These are phyloP conservation scores for Hydractinia echinata DNA, from an alignment of 30 jellyfish, hydroid and myxozoan species.

Conservation along the genomic window DNA sequence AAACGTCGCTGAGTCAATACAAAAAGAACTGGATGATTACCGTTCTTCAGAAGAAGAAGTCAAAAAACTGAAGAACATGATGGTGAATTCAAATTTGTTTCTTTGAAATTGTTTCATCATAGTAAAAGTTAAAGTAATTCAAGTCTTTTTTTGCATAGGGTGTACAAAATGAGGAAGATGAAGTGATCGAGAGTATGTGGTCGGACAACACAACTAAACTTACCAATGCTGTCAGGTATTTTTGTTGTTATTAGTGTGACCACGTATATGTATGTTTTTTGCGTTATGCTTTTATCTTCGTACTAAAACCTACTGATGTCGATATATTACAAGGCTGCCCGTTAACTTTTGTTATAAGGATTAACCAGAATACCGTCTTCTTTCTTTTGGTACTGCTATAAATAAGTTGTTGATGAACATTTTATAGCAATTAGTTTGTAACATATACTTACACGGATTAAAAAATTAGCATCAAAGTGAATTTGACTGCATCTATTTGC, in stretches of 20 bases:
- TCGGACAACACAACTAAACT: conserved; percentile 80
- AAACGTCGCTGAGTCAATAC: conserved; percentile 93
- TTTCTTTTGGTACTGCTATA: no score
- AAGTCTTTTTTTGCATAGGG: conserved; percentile 37
- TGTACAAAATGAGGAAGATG: conserved; percentile 77
- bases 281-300: background rate
- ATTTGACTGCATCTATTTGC: background rate
- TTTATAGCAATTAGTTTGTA: background rate
- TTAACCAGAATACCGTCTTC: no score
- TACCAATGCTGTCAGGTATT: conserved; percentile 87
- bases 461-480: background rate
- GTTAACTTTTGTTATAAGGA: no score
- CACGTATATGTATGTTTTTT: background rate
- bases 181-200: conserved; percentile 82
- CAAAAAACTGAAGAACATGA: conserved; percentile 54
- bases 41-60: conserved; percentile 94
- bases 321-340: no score
- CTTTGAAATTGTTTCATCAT: background rate
- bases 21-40: conserved; percentile 84
- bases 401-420: no score
- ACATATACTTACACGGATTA: background rate
- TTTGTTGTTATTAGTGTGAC: background rate
- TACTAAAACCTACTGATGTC: background rate
- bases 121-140: background rate
- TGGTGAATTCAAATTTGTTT: conserved; percentile 40